Evolutionary conservation across 1,140 invertebrate species (phyloP).

Genomic region (Sycophaga agraensis): DNA sequence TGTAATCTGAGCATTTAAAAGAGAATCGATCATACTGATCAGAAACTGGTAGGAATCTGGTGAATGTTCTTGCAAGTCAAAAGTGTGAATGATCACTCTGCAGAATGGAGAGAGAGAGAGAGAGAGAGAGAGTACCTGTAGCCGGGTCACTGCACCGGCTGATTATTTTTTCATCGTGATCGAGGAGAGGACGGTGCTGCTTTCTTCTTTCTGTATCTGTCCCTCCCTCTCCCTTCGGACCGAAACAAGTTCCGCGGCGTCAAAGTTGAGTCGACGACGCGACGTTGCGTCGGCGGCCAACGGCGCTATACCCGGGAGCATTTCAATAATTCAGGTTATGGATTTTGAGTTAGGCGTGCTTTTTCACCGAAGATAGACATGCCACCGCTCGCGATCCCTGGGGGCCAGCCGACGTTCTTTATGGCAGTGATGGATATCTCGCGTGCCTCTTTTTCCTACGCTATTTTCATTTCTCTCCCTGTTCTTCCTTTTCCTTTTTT

Average conservation of each 20-base stretch:
- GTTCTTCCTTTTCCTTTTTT: background rate
- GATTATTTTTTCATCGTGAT: no score
- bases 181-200: no score
- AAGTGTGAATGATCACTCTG: no score
- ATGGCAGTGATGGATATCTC: slow-evolving; percentile 33
- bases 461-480: slow-evolving; percentile 5
- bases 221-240: background rate
- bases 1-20: no score
- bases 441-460: slow-evolving; percentile 19
- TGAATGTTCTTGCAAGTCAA: no score
- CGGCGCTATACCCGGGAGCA: slow-evolving; percentile 28
- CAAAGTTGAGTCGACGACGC: slow-evolving; percentile 30
- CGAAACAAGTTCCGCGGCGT: slow-evolving; percentile 32
- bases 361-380: slow-evolving; percentile 36
- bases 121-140: no score
- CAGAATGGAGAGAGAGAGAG: no score
- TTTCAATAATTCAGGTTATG: slow-evolving; percentile 48
- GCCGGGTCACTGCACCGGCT: no score
- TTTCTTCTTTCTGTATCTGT: no score
- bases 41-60: no score
- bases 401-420: slow-evolving; percentile 28
- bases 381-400: slow-evolving; percentile 32
- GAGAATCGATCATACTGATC: no score
- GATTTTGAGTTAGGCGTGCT: slow-evolving; percentile 40
- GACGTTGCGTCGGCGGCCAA: background rate